phyloP scores from a whole-genome alignment of 2,113 vertebrate genomes.

The Grantiella picta region DNA sequence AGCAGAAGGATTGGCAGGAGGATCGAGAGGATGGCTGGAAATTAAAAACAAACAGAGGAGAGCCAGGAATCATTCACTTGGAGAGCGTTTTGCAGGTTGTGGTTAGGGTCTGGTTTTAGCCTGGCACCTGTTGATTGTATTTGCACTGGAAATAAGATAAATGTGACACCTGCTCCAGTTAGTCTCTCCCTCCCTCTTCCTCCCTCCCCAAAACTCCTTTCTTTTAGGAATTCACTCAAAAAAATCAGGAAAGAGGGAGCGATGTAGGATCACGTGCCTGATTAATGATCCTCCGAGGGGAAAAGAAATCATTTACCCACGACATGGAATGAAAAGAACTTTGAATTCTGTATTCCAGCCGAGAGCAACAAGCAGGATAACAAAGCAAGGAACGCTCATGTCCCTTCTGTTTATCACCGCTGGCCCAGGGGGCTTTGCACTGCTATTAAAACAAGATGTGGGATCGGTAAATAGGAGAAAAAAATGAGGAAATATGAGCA shows the following conservation, averaged over 20 bases:
- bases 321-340: neutral
- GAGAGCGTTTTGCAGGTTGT: conserved; percentile 64
- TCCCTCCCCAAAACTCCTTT: neutral
- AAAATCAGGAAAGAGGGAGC: neutral
- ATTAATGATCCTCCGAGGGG: neutral
- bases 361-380: neutral
- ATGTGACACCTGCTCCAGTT: conserved; percentile 20
- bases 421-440: neutral
- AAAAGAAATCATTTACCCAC: neutral
- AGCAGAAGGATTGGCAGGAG: conserved; percentile 35
- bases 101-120: conserved; percentile 40
- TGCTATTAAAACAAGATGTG: neutral
- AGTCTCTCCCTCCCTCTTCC: neutral
- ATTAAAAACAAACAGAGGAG: conserved; percentile 72
- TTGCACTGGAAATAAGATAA: conserved; percentile 52
- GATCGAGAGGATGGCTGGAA: conserved; percentile 50
- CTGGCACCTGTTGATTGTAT: conserved; percentile 43
- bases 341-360: neutral
- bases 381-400: neutral
- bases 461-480: neutral
- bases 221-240: neutral
- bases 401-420: neutral
- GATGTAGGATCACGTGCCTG: neutral
- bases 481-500: neutral
- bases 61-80: conserved; percentile 70